phyloP scores from a whole-genome alignment of 2,888 invertebrate species.

The Cryptocephalus moraei region DNA sequence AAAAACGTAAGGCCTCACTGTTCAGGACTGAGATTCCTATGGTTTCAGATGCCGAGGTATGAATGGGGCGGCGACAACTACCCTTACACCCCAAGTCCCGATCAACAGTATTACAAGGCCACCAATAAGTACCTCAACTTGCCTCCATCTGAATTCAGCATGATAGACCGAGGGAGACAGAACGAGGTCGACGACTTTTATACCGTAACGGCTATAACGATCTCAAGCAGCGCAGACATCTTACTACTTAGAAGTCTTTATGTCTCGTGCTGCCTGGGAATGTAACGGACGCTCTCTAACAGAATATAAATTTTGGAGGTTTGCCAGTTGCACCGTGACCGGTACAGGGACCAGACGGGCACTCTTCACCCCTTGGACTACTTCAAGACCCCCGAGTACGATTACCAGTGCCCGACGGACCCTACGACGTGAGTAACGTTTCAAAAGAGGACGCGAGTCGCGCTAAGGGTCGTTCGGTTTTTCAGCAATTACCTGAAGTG shows the following conservation, averaged over 20 bases:
- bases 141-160: conserved; percentile 31
- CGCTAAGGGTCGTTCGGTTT: conserved; percentile 3
- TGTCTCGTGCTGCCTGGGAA: no score
- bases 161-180: conserved; percentile 34
- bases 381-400: conserved; percentile 42
- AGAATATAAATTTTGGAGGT: conserved; percentile 33
- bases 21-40: no score
- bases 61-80: conserved; percentile 35
- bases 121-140: conserved; percentile 28
- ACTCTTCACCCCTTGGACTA: conserved; percentile 47
- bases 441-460: no score
- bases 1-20: no score
- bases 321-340: conserved; percentile 49
- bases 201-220: conserved; percentile 27
- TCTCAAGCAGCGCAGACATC: no score
- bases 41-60: conserved; percentile 33
- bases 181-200: conserved; percentile 41
- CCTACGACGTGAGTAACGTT: conserved; percentile 38
- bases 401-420: conserved; percentile 47
- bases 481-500: conserved; percentile 45
- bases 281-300: neutral
- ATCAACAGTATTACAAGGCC: conserved; percentile 27
- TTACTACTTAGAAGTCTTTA: no score
- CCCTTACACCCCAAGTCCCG: conserved; percentile 34
- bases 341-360: conserved; percentile 49